These are phyloP conservation scores for Neomorphus geoffroyi DNA, from an alignment of 2,797 vertebrate genomes.

Conservation along the genomic window DNA sequence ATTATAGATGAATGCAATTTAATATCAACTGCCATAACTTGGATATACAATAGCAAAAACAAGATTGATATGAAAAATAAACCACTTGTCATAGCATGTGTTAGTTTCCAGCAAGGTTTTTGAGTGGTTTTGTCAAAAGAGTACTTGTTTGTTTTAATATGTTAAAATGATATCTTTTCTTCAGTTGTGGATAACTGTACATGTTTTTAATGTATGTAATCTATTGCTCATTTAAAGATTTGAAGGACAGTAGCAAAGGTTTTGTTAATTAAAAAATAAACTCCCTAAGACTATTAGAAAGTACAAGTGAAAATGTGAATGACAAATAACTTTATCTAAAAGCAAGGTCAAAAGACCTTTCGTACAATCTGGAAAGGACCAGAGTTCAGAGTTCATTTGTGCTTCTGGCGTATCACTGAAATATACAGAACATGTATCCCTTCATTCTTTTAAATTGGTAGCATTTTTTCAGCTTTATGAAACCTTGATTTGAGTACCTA, in stretches of 20 bases:
- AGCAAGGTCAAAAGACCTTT: not conserved
- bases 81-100: constrained; percentile 59
- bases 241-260: constrained; percentile 66
- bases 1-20: constrained; percentile 54
- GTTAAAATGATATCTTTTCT: constrained; percentile 47
- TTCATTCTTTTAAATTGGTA: not conserved
- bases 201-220: constrained; percentile 52
- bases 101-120: constrained; percentile 64
- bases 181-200: not conserved
- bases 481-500: not conserved
- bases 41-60: constrained; percentile 64
- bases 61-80: constrained; percentile 72
- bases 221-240: constrained; percentile 46
- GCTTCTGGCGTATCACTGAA: not conserved
- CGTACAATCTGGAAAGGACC: not conserved
- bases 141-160: constrained; percentile 65
- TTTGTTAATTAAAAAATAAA: constrained; percentile 76
- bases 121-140: constrained; percentile 68
- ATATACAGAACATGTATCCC: not conserved
- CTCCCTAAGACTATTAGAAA: constrained; percentile 45
- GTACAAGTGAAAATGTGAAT: constrained; percentile 6
- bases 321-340: constrained; percentile 20
- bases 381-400: not conserved
- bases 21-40: constrained; percentile 68
- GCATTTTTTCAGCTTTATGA: not conserved